Evolutionary conservation across 2,888 invertebrate genomes (phyloP), one percentile per base, ranked within the genome.

Genomic region (Euzetes globulus): DNA sequence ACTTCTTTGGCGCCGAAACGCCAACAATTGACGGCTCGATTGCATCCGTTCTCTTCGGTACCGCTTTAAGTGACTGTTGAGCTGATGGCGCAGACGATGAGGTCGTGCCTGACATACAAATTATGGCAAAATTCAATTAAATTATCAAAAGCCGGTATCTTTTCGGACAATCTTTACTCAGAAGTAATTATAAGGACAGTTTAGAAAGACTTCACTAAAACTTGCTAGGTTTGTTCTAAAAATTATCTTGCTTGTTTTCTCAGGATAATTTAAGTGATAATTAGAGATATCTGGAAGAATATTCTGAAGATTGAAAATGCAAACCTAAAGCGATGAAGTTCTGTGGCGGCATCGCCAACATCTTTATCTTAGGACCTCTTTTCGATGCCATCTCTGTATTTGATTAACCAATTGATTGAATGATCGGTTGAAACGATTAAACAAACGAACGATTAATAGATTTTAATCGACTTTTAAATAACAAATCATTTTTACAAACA

Each of bases 241-340:
- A 33, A 9, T 41, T 41, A 41, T 41, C 41, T n/a, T n/a, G n/a
- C n/a, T n/a, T n/a, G n/a, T n/a, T n/a, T n/a, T n/a, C n/a, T n/a
- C n/a, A n/a, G n/a, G n/a, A n/a, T n/a, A n/a, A n/a, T n/a, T n/a
- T n/a, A n/a, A n/a, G n/a, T n/a, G n/a, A n/a, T n/a, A n/a, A n/a
- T n/a, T n/a, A n/a, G n/a, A n/a, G 19, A 50, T 5, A 5, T 2
- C 50, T 19, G n/a, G 2, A 50, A 9, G 50, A 11, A 25, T 55
- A 55, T 25, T 52, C 4, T 19, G n/a, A 55, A 22, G 25, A 55
- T 55, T 50, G 17, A 17, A 19, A 41, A 68, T 41, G 9, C 37
- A 68, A 3, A 68, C 68, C 68, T 15, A 68, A 41, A 19, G 68
- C 68, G 9, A 68, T 68, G 68, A 68, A 68, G 25, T 45, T 68